Base-by-base conservation (phyloP, 2,113 vertebrate species). In the Notothenia coriiceps region DNA sequence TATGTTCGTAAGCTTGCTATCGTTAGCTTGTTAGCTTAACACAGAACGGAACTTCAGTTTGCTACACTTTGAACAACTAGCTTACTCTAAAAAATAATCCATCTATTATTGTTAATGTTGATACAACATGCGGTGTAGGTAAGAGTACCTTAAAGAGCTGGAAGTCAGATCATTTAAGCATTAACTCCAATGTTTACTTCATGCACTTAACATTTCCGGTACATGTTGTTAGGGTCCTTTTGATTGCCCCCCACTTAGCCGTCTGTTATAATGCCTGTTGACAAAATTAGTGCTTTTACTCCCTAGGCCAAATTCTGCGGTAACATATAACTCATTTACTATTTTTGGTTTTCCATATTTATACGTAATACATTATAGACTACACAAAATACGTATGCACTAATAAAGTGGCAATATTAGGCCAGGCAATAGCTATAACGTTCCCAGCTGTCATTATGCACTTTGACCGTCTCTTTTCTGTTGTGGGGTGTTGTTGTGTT, bases 101-200 rank as follows among this genome's bases (percentile, higher is more conserved):
- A 2, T 2, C 3, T 1, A 5, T 54, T 52, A 15, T 8, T 51
- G 0, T 12, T 1, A 0, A 12, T n/a, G 57, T 0, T 12, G 51
- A 40, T 65, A 57, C 20, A 81, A 1, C 47, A 40, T 2, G 0
- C 0, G 3, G 20, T 49, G 22, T 35, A 6, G 13, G 18, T 51
- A 17, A 13, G 1, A 85, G 29, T 93, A 93, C 91, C 93, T 93
- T 80, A 43, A 59, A 20, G 20, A 70, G 57, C 12, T 70, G 5
- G 8, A 86, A 82, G 25, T 61, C 2, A 5, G 15, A 73, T 2
- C 74, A 70, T 70, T 44, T 74, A 5, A 64, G 66, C 13, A 10
- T 79, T 33, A 82, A 80, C 18, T 65, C 46, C 69, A 81, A 81
- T 90, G 79, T 93, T 93, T 92, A 92, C 88, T 88, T 92, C 89